Conservation (phyloP, 2,113 vertebrate species). For the Bungarus multicinctus region DNA sequence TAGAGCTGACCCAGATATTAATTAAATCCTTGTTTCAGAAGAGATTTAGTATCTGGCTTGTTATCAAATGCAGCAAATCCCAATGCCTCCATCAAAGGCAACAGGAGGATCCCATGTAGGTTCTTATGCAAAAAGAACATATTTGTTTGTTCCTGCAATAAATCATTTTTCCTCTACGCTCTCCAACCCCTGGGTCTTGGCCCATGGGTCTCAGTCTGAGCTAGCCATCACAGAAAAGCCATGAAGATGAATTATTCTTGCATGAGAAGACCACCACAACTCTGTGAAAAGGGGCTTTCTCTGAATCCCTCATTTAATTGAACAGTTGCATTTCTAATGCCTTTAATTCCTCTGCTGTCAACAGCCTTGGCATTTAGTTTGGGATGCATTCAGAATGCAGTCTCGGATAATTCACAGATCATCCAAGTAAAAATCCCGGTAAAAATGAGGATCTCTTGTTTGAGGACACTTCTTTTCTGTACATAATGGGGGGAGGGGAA, state of each 20-base stretch:
- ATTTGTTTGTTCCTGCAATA: not conserved
- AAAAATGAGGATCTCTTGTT: not conserved
- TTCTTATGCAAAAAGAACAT: not conserved
- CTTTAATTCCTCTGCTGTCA: not conserved
- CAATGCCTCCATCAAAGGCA: not conserved
- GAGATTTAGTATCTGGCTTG: not conserved
- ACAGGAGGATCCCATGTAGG: not conserved
- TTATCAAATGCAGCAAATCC: not conserved
- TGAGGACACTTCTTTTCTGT: not conserved
- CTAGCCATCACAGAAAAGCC: not conserved
- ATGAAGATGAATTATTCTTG: not conserved
- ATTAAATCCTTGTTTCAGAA: not conserved
- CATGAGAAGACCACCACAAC: not conserved
- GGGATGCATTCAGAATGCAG: not conserved
- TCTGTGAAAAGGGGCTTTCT: not conserved
- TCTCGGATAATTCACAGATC: not conserved
- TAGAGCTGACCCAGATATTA: not conserved
- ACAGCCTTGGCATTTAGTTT: not conserved
- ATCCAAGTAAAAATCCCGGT: not conserved
- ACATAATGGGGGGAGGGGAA: not conserved
- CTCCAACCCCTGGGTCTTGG: not conserved
- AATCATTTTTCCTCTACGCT: not conserved
- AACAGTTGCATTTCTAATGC: not conserved
- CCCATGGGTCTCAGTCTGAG: not conserved
- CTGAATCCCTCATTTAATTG: not conserved